Percentiles rank a stretch among this genome's conserved stretches.
phyloP scores from a whole-genome alignment of 2,113 vertebrate genomes.

The Halichoerus grypus region DNA sequence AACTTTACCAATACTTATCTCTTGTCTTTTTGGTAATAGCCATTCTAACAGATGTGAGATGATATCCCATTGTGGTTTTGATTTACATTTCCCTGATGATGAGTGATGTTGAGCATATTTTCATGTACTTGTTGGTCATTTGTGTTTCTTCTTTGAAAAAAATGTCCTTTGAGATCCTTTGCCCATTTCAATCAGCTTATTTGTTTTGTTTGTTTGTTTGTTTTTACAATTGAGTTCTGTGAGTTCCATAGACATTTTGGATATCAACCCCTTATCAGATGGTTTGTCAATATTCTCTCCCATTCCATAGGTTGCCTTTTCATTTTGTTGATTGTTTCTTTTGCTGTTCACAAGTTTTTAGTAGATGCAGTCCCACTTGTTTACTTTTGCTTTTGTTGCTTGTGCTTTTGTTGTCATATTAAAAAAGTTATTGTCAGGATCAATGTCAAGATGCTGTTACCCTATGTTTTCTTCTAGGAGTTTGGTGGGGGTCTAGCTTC shows the following conservation, averaged over 20 bases:
- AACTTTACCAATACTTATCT: background rate
- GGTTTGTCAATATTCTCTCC: background rate
- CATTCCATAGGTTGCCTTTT: background rate
- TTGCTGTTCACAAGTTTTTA: background rate
- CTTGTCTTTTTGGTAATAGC: background rate
- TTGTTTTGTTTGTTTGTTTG: background rate
- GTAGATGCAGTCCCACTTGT: background rate
- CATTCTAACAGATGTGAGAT: background rate
- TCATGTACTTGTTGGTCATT: background rate
- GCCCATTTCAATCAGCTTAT: background rate
- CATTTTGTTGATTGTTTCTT: background rate
- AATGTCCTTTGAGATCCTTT: background rate
- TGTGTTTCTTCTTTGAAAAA: background rate
- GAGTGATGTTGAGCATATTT: background rate
- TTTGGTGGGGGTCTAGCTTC: background rate
- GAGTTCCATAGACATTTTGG: background rate
- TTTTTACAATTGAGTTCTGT: background rate
- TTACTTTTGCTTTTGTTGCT: background rate
- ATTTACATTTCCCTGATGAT: background rate
- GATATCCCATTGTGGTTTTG: background rate
- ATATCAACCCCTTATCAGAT: background rate
- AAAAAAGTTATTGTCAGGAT: background rate
- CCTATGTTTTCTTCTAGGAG: background rate
- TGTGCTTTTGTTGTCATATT: background rate
- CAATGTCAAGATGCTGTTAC: background rate